Evolutionary conservation across 2,113 vertebrate genomes (phyloP).

Genomic region (Charina bottae): DNA sequence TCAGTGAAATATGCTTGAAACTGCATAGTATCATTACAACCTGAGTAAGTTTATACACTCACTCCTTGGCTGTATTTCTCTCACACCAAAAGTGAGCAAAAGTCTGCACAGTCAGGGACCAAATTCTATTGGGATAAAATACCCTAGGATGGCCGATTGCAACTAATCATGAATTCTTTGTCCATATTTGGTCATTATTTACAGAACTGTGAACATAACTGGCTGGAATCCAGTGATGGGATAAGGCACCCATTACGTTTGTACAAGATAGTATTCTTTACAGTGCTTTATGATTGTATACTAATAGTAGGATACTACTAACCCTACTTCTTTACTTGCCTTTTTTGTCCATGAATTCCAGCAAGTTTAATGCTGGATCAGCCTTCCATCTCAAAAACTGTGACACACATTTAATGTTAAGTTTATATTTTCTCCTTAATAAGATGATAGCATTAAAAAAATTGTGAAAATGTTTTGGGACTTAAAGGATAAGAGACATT

Average conservation of each 20-base stretch:
- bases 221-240: not conserved
- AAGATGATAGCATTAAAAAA: not conserved
- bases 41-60: not conserved
- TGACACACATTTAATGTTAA: not conserved
- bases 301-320: not conserved
- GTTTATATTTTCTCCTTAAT: not conserved
- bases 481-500: not conserved
- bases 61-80: not conserved
- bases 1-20: not conserved
- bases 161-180: not conserved
- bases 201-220: not conserved
- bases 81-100: accelerated
- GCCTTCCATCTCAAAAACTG: not conserved
- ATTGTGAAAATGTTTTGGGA: not conserved
- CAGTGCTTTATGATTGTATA: not conserved
- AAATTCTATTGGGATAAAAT: not conserved
- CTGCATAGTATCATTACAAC: not conserved
- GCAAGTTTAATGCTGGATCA: not conserved
- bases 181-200: not conserved
- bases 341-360: not conserved
- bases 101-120: accelerated
- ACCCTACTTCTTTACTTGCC: not conserved
- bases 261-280: not conserved
- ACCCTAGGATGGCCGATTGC: not conserved
- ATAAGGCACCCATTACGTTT: not conserved